Base-by-base conservation (phyloP, 2,113 vertebrate genomes). In the Danio rerio region DNA sequence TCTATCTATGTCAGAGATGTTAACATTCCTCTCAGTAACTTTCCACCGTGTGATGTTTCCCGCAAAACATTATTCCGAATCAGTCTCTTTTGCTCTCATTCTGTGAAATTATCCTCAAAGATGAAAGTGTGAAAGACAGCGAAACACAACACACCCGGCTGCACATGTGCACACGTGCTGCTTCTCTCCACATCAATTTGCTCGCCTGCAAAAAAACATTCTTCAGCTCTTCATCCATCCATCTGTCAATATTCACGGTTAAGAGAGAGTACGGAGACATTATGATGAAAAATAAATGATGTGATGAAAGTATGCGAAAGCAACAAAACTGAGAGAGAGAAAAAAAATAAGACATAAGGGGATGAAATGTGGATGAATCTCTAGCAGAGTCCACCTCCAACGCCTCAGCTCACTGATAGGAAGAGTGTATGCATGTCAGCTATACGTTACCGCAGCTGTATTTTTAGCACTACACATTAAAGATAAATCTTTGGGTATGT, bases 381-480 rank as follows among this genome's bases (percentile, higher is more conserved):
- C 72, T 16, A 77, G 73, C 72, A 70, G 53, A 83, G 47, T 78
- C 62, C 9, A 18, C 53, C 45, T 61, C 61, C 15, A 69, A 21
- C 16, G 18, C 42, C 40, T 76, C 16, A 50, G 61, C 31, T 42
- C 47, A 81, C 56, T 81, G 73, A 81, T 73, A 55, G 49, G 45
- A 31, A 73, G 16, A 5, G 15, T 72, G 50, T 10, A 9, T 40
- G 21, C 10, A 15, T 66, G 75, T 40, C 31, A 40, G 7, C 45
- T 21, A 20, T 65, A 16, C 20, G 80, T 81, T 63, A 63, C 45
- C 20, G 8, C 16, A 50, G 47, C 58, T 63, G 21, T 81, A 81
- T 81, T 85, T 81, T 63, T 73, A 85, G 68, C 74, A 78, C 12
- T 66, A 21, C 16, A 9, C 47, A 62, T 13, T 45, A 69, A 53